Base-by-base conservation (phyloP, 2,113 vertebrate genomes). In the Stictonetta naevosa region DNA sequence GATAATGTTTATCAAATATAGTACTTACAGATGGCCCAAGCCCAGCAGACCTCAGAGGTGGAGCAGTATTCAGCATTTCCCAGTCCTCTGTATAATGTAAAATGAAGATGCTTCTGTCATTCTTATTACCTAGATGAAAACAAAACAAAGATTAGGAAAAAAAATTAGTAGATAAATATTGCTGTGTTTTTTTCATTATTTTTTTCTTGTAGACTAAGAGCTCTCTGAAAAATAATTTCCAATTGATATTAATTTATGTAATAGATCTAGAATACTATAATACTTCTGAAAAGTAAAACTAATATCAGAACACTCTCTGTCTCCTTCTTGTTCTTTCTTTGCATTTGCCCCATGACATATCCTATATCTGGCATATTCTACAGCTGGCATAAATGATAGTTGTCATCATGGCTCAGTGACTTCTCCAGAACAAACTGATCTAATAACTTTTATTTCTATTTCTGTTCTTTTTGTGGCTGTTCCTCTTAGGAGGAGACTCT, bases 371-470 rank as follows among this genome's bases (percentile, higher is more conserved):
- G 8, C 14, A 75, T 71, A 60, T 31, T 75, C 38, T 79, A 67
- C 5, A 77, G 34, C 13, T 66, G 85, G 52, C 40, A 83, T 42
- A 80, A 88, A 93, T 50, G 74, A 40, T 36, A 73, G 40, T 26
- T 85, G 69, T 55, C 67, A 44, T 84, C 28, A 31, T 36, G 42
- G 46, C 38, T 88, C 83, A 84, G 15, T 79, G 68, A 88, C 67
- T 91, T 86, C 44, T 81, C 38, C 36, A 88, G 48, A 86, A 60
- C 38, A 88, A 90, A 92, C 42, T 63, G 64, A 71, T 76, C 42
- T 63, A 88, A 90, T 91, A 92, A 56, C 74, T 94, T 92, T 94
- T 93, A 80, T 69, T 86, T 48, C 13, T 66, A 44, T 63, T 94
- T 95, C 92, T 86, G 11, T 52, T 93, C 20, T 29, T 93, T 96